Evolutionary conservation across 2,113 vertebrate genomes (phyloP), one percentile per base, ranked within the genome.

Genomic region (Falco punctatus): DNA sequence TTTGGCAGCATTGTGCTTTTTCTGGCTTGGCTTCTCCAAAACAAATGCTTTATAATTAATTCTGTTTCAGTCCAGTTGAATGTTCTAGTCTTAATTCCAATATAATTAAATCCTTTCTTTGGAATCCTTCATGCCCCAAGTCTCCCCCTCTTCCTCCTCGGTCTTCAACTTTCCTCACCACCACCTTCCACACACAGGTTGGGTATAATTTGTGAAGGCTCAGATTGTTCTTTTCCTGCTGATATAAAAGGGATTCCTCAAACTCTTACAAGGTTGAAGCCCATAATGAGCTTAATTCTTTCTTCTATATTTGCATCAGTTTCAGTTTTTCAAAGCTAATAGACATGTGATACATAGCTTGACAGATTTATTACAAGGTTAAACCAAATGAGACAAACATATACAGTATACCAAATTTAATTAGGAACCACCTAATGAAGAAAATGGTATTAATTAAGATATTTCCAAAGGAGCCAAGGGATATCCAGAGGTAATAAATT

Each of bases 1-100:
- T 97, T 97, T 97, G 97, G 96, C 96, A 97, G 95, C 46, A 95
- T 82, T 90, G 42, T 97, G 95, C 90, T 97, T 97, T 97, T 95
- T 94, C 96, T 98, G 96, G 97, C 97, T 97, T 90, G 58, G 61
- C 26, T 93, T 92, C 91, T 94, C 95, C 89, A 94, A 97, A 97
- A 97, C 93, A 95, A 97, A 96, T 90, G 71, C 86, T 91, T 86
- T 69, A 51, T 93, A 93, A 96, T 96, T 96, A 92, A 96, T 95
- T 97, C 93, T 95, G 73, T 91, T 97, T 93, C 92, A 89, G 85
- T 85, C 71, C 70, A 88, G 59, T 72, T 96, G 88, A 96, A 95
- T 77, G 83, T 94, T 94, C 83, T 84, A 74, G 51, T 97, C 67
- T 91, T 97, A 97, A 97, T 97, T 97, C 95, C 94, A 91, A 91